Evolutionary conservation across 2,888 invertebrate genomes (phyloP), one percentile per base, ranked within the genome.

Genomic region (Antitype chi): DNA sequence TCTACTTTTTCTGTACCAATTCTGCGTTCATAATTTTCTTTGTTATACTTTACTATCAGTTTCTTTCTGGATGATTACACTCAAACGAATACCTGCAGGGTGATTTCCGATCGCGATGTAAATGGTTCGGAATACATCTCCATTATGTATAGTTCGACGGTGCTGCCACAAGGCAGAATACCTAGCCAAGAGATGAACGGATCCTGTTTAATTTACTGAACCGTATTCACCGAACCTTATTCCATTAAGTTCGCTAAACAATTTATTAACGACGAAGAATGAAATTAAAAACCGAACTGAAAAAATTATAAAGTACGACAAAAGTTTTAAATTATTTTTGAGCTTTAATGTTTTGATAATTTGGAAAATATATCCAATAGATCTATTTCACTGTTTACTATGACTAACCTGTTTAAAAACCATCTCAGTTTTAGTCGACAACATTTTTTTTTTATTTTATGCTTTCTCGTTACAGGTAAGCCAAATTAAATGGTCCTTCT

Each of bases 61-160:
- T 81, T 49, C 59, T 81, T 82, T 84, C 64, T 74, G 52, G 55
- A 32, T 69, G 74, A 68, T 73, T 75, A 66, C 53, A 60, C 67
- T 78, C 77, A 88, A 85, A 88, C 74, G 67, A 85, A 78, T 57
- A 52, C 28, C 23, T 23, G 62, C 25, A 49, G 62, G 25, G 15
- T 59, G 32, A 5, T 64, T 52, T 52, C 32, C 43, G 74, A 74
- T 74, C 55, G 60, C 66, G 71, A 77, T 73, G 80, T 71, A 66
- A 83, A 83, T 77, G 68, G 64, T 68, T 76, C 49, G 67, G 86
- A 82, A 85, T 70, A 70, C 66, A 63, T 73, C 71, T 72, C 49
- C n/a, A 72, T 76, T 67, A 63, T 43, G 38, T 64, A 32, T 32
- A 67, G 53, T 66, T 59, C 20, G 25, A 28, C n/a, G 52, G 64